Conservation (phyloP, 1,140 invertebrate species). For the Chironomus striatipennis region DNA sequence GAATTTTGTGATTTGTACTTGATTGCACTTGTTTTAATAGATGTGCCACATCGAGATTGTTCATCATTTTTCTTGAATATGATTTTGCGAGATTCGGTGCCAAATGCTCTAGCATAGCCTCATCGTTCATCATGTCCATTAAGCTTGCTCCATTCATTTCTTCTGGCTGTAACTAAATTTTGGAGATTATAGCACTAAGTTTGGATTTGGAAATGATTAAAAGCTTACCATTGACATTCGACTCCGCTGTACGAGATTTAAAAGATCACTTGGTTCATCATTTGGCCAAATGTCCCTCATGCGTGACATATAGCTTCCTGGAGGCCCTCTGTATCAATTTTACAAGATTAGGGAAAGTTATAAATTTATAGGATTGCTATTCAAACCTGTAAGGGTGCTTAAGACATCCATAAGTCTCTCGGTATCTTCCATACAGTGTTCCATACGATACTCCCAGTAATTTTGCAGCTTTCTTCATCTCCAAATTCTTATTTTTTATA, state of each 20-base stretch:
- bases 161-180: background rate
- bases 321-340: background rate
- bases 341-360: background rate
- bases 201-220: background rate
- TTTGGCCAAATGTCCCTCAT: constrained; percentile 7
- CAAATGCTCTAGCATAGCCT: constrained; percentile 4
- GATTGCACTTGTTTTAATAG: constrained; percentile 3
- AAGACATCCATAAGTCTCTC: constrained; percentile 79
- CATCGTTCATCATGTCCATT: constrained; percentile 17
- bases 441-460: constrained; percentile 81
- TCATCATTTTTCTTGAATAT: background rate
- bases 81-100: constrained; percentile 3
- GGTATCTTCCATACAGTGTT: constrained; percentile 76
- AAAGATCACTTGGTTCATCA: constrained; percentile 17
- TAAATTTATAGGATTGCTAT: too few relatives aligned
- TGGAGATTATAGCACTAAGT: background rate
- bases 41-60: constrained; percentile 19
- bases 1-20: background rate
- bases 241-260: background rate
- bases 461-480: constrained; percentile 88
- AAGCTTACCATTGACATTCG: constrained; percentile 17
- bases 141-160: background rate
- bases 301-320: constrained; percentile 10
- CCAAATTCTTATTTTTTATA: constrained; percentile 79
- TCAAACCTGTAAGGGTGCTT: constrained; percentile 44